Percentiles rank a stretch among this genome's conserved stretches.
Evolutionary conservation across 1,140 invertebrate species (phyloP).

Genomic region (Pogonognathellus flavescens): DNA sequence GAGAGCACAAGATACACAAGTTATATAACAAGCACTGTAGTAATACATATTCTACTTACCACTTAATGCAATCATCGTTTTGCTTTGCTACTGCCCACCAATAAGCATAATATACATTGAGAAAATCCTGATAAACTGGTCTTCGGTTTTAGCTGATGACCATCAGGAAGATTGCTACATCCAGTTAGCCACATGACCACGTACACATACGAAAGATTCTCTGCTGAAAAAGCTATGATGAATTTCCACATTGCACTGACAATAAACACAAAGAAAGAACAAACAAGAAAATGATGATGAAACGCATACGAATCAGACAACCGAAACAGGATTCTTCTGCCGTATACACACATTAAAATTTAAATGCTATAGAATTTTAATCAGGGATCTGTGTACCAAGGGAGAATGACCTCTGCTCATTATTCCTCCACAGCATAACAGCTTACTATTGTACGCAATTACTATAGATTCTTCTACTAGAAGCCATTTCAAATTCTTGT

Average conservation of each 20-base stretch:
- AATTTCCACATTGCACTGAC: slow-evolving; percentile 26
- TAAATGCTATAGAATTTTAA: slow-evolving; percentile 39
- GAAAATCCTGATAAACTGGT: slow-evolving; percentile 59
- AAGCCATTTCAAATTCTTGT: slow-evolving; percentile 13
- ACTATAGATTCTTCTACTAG: slow-evolving; percentile 10
- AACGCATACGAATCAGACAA: slow-evolving; percentile 43
- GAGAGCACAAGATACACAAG: too few relatives aligned
- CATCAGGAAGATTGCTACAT: slow-evolving; percentile 45
- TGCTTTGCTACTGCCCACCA: neutral
- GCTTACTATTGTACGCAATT: too few relatives aligned
- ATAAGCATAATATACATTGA: slow-evolving; percentile 23
- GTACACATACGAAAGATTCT: neutral
- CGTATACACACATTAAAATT: slow-evolving; percentile 8
- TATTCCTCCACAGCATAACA: too few relatives aligned
- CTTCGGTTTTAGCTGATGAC: slow-evolving; percentile 57
- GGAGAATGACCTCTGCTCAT: slow-evolving; percentile 31
- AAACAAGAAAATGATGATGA: slow-evolving; percentile 1
- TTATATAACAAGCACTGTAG: neutral
- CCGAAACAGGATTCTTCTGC: slow-evolving; percentile 41
- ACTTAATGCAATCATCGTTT: slow-evolving; percentile 4
- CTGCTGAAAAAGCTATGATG: slow-evolving; percentile 6
- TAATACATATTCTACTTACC: too few relatives aligned
- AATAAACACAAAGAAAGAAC: slow-evolving; percentile 10
- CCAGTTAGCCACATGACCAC: neutral
- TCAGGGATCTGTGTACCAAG: slow-evolving; percentile 19